phyloP scores from a whole-genome alignment of 2,113 vertebrate genomes.

The Misgurnus mizolepis region DNA sequence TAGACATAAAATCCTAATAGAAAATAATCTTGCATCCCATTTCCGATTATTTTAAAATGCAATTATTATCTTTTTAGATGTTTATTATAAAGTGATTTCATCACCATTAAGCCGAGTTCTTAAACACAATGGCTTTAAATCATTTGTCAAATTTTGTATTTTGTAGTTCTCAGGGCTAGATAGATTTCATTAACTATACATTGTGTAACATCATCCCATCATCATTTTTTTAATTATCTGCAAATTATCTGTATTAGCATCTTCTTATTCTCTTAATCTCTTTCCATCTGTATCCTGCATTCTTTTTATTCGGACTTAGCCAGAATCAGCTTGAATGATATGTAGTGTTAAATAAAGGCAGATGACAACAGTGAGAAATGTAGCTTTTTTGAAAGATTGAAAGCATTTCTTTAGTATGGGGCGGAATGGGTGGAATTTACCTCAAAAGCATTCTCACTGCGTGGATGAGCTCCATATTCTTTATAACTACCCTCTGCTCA shows the following conservation, averaged over 20 bases:
- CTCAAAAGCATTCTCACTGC: not conserved
- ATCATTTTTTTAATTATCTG: not conserved
- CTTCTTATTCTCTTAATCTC: not conserved
- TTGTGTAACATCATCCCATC: no score
- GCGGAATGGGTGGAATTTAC: conserved; percentile 6
- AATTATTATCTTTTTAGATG: no score
- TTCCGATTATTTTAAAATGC: not conserved
- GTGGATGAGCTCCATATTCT: not conserved
- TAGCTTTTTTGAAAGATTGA: conserved; percentile 38
- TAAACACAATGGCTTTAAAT: no score
- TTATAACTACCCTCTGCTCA: conserved; percentile 3
- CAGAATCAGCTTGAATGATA: not conserved
- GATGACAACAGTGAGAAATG: conserved; percentile 23
- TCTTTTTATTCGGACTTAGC: not conserved
- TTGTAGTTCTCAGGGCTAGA: no score
- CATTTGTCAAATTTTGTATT: no score
- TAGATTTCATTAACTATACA: no score
- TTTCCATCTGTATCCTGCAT: not conserved
- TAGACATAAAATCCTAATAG: not conserved
- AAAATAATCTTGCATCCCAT: not conserved
- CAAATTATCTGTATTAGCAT: not conserved
- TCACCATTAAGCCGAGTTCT: no score
- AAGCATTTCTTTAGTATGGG: conserved; percentile 15
- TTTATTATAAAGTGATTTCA: no score
- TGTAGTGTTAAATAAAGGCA: not conserved